These are phyloP conservation scores for Epizoanthus scotinus DNA, from an alignment of 92 coral and sea anemone species.

Conservation along the genomic window DNA sequence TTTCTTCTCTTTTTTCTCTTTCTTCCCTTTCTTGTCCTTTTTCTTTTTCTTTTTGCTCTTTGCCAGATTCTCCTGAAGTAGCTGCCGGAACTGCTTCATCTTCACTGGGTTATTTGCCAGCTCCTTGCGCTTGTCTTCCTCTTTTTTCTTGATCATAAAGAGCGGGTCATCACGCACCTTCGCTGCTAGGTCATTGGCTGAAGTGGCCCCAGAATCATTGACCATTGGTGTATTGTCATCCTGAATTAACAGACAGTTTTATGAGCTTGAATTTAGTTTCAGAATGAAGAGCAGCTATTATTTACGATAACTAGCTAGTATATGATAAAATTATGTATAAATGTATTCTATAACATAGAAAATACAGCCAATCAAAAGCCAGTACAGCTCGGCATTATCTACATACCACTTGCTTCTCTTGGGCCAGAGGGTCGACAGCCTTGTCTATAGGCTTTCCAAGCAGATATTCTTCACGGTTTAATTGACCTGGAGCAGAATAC, in stretches of 20 bases:
- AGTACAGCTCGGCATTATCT: background rate
- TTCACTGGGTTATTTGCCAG: constrained; percentile 90
- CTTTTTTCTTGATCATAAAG: constrained; percentile 92
- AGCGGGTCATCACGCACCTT: constrained; percentile 97
- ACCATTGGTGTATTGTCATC: constrained; percentile 74
- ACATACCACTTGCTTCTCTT: constrained; percentile 77
- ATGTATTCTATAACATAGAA: too few relatives aligned
- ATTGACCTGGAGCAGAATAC: constrained; percentile 93
- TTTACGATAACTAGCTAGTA: too few relatives aligned
- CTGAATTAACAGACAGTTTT: constrained; percentile 33
- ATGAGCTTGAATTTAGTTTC: background rate
- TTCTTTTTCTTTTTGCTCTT: constrained; percentile 87
- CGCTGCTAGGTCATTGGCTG: constrained; percentile 86
- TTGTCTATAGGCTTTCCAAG: constrained; percentile 93
- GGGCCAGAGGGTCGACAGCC: constrained; percentile 94
- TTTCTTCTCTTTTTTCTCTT: constrained; percentile 71
- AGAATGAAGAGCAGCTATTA: background rate
- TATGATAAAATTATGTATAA: too few relatives aligned
- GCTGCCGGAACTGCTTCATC: constrained; percentile 90
- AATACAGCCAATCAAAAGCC: too few relatives aligned
- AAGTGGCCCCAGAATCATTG: constrained; percentile 69
- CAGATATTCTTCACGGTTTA: constrained; percentile 87
- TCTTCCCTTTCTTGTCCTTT: constrained; percentile 82
- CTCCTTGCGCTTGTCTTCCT: constrained; percentile 93
- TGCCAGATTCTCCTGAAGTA: constrained; percentile 82